Conservation (phyloP, 2,797 vertebrate species). For the Distichodus sexfasciatus region DNA sequence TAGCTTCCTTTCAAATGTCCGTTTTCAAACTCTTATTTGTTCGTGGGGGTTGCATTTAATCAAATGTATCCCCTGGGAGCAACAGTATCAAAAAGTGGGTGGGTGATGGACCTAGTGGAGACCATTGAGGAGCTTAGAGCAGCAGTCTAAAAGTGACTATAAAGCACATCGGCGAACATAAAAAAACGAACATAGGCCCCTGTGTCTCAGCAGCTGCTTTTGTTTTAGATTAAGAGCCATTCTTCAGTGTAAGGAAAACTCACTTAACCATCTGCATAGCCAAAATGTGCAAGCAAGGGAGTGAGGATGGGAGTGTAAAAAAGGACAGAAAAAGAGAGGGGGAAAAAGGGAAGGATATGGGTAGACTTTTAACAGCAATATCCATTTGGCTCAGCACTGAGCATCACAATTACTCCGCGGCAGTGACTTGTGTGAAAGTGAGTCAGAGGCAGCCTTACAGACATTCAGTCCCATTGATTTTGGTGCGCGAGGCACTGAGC, state of each 20-base stretch:
- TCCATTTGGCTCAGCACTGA: constrained; percentile 22
- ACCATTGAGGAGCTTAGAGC: neutral
- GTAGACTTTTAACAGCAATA: constrained; percentile 25
- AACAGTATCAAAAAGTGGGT: neutral
- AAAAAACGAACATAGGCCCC: neutral
- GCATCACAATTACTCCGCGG: constrained; percentile 36
- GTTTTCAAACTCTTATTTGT: too few species aligned
- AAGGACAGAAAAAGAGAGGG: neutral
- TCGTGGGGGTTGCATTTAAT: neutral
- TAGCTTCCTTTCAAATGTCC: too few species aligned
- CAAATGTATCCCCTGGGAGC: neutral
- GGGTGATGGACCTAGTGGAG: neutral
- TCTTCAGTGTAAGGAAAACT: neutral
- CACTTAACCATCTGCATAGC: neutral
- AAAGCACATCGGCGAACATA: neutral
- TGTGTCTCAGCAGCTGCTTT: neutral
- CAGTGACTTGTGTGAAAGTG: constrained; percentile 32
- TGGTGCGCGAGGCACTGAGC: constrained; percentile 43
- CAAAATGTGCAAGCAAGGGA: neutral
- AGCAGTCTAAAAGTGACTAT: neutral
- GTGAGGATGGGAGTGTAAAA: neutral
- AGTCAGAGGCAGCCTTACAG: constrained; percentile 50
- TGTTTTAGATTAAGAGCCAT: neutral
- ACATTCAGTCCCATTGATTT: constrained; percentile 53
- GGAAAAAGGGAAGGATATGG: neutral